Evolutionary conservation across 2,797 vertebrate species (phyloP), one percentile per base, ranked within the genome.

Genomic region (Gobio occitaniae): DNA sequence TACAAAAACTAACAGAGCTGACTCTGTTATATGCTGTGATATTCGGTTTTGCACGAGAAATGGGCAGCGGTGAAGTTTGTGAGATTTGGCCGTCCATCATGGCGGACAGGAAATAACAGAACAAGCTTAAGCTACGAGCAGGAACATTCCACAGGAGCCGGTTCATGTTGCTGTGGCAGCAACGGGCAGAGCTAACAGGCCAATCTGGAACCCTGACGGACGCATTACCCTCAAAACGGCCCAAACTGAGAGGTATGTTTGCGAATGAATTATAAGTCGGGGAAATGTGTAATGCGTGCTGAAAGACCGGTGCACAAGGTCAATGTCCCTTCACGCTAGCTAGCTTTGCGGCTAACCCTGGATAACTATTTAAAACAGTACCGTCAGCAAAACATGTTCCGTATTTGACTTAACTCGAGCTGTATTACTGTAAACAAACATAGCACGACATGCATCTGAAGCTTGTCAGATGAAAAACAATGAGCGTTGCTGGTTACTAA

Each of bases 291-390:
- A 44, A 19, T 61, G 59, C 47, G 41, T 36, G 66, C n/a, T 32
- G 47, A 44, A 90, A 90, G 93, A 89, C 92, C 91, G 92, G 92
- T 90, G 91, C 91, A 95, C 95, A 96, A 96, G 95, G 95, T 96
- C 95, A 96, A 95, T 94, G 89, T 89, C 89, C 89, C 86, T 78
- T 83, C 84, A 68, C 50, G 88, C 88, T 87, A 89, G 86, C 80
- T 78, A 86, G 87, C 80, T 74, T 72, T 47, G 21, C 21, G 32
- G 84, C 84, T 85, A 85, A 66, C 59, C 5, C 21, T 56, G 52
- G 7, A 36, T 78, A 78, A 84, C 83, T 78, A 59, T 29, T 78
- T 76, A 41, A 69, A 56, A 70, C 66, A 70, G 76, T 56, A 13
- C 38, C 56, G 21, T 68, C 77, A 83, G 16, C 38, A 74, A 41